These are phyloP conservation scores for Argentina silus DNA, from an alignment of 2,797 vertebrate genomes.

Conservation along the genomic window DNA sequence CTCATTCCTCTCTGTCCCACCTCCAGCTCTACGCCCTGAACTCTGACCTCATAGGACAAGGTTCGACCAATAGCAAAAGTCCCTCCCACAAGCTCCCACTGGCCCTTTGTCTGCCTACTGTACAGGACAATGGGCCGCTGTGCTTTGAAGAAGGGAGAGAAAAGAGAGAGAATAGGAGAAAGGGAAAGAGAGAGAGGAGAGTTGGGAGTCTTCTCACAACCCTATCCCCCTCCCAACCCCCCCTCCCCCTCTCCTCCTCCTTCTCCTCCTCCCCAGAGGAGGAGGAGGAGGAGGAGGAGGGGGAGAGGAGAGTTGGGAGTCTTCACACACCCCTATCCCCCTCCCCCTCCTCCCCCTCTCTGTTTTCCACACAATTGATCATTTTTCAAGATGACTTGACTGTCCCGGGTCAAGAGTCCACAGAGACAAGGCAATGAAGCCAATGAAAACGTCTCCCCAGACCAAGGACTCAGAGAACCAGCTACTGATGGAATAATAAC, in stretches of 20 bases:
- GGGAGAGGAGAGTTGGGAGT: constrained; percentile 2
- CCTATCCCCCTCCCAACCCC: not conserved
- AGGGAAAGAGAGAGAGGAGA: constrained; percentile 23
- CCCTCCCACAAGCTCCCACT: constrained; percentile 38
- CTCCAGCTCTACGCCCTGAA: constrained; percentile 45
- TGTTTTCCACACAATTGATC: constrained; percentile 49
- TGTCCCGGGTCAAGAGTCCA: constrained; percentile 47
- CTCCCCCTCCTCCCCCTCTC: not conserved
- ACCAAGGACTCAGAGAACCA: too few relatives aligned
- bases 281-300: constrained; percentile 19
- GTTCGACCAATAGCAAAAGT: constrained; percentile 46
- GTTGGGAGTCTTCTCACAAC: not conserved
- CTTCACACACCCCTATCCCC: not conserved
- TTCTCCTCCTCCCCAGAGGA: not conserved
- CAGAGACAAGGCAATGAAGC: constrained; percentile 28
- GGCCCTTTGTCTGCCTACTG: constrained; percentile 59
- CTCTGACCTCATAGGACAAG: constrained; percentile 51
- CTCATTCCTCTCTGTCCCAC: constrained; percentile 62
- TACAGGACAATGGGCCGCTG: constrained; percentile 57
- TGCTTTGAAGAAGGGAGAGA: constrained; percentile 32
- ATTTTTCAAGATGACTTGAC: constrained; percentile 42
- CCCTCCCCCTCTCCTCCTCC: not conserved
- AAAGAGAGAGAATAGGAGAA: constrained; percentile 34
- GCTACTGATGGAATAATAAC: too few relatives aligned
- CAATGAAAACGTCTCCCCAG: not conserved